Base-by-base conservation (phyloP, 2,888 invertebrate species). In the Caenorhabditis sp. region DNA sequence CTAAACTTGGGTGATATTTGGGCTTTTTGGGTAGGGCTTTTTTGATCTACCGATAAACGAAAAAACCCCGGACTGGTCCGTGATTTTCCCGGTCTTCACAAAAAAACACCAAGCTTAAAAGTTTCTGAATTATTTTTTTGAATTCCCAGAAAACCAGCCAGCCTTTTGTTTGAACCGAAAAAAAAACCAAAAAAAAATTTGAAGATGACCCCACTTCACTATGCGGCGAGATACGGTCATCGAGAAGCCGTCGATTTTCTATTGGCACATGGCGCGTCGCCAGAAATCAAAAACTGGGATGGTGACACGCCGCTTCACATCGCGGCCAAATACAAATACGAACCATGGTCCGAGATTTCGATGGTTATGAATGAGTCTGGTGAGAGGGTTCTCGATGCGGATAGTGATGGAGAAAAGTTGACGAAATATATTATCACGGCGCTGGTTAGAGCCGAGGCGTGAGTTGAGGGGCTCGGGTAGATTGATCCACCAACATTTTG, bases 151-250 rank as follows among this genome's bases (percentile, higher is more conserved):
- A n/a, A n/a, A n/a, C n/a, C n/a, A n/a, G n/a, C n/a, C n/a, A n/a
- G n/a, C n/a, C n/a, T n/a, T n/a, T n/a, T n/a, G n/a, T n/a, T n/a
- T n/a, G n/a, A n/a, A n/a, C n/a, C n/a, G n/a, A n/a, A n/a, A n/a
- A 24, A 8, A 21, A 14, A 8, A 31, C 31, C 43, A 43, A 59
- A n/a, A n/a, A n/a, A n/a, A n/a, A n/a, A 37, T 59, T 26, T 71
- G n/a, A 64, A 77, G 69, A 68, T 72, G 53, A 79, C 76, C 2
- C 72, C 81, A 0, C 71, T 81, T 6, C 81, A 81, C 36, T 81
- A 70, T 58, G 79, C 75, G 12, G 72, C 73, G 17, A 64, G 79
- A 54, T 79, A 81, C 36, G 76, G 79, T 12, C 66, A 76, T 24
- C 36, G 65, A 8, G 64, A 76, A 6, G 67, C 70, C 0, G 75